These are phyloP conservation scores for Hippocampus kuda DNA, from an alignment of 2,797 vertebrate genomes.

Conservation along the genomic window DNA sequence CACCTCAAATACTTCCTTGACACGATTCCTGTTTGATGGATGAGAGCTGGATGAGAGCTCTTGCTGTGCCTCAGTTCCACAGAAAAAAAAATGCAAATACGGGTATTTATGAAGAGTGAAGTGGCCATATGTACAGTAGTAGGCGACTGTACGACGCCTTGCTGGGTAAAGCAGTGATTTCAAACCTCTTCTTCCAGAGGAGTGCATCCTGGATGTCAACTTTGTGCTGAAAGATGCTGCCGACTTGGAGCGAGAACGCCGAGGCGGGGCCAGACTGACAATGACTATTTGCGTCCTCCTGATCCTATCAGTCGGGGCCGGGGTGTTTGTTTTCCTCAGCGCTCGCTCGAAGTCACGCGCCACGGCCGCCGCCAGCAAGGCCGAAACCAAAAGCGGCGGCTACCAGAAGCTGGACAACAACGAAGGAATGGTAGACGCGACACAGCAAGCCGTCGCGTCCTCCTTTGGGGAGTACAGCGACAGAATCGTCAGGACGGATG, in stretches of 20 bases:
- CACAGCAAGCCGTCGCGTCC: constrained; percentile 34
- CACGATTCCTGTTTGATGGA: too few relatives aligned
- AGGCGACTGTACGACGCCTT: not conserved
- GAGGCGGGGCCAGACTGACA: constrained; percentile 39
- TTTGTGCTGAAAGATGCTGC: constrained; percentile 20
- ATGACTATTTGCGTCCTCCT: constrained; percentile 61
- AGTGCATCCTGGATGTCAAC: constrained; percentile 58
- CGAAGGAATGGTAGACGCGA: constrained; percentile 16
- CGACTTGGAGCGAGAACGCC: constrained; percentile 17
- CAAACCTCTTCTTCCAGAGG: constrained; percentile 26
- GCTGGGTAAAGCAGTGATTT: constrained; percentile 7
- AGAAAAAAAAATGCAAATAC: not conserved
- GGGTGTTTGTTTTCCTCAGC: constrained; percentile 66
- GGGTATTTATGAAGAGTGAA: not conserved
- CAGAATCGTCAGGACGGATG: constrained; percentile 48
- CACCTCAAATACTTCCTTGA: too few relatives aligned
- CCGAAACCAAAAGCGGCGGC: constrained; percentile 48
- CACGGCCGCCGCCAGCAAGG: not conserved
- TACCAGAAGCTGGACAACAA: constrained; percentile 69
- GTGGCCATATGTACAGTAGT: not conserved
- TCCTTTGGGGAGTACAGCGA: constrained; percentile 74
- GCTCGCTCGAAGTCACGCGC: constrained; percentile 37
- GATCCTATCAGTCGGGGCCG: constrained; percentile 60
- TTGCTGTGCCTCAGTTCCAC: too few relatives aligned
- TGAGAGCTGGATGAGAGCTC: too few relatives aligned